phyloP scores from a whole-genome alignment of 2,797 vertebrate species.

The Emydoidea blandingii region DNA sequence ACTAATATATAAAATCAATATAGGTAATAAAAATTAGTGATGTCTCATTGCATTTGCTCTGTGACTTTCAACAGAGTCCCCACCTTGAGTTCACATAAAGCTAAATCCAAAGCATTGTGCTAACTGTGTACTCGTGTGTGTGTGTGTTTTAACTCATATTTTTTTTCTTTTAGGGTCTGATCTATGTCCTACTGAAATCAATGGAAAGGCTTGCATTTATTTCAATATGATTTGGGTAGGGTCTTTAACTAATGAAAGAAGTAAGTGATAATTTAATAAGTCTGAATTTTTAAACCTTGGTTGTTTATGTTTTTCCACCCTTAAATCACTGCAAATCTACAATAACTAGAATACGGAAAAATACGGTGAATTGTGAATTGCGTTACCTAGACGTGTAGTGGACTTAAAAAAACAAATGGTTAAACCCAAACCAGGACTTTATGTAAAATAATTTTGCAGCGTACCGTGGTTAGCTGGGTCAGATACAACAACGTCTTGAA shows the following conservation, averaged over 20 bases:
- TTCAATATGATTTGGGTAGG: conserved; percentile 50
- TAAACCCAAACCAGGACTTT: conserved; percentile 20
- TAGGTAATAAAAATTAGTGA: conserved; percentile 76
- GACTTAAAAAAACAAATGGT: conserved; percentile 61
- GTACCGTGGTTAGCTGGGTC: not conserved
- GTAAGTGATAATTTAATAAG: conserved; percentile 1
- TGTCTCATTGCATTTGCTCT: not conserved
- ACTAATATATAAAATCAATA: conserved; percentile 69
- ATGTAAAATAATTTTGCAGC: not conserved
- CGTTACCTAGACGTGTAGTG: conserved; percentile 34
- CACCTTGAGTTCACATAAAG: conserved; percentile 68
- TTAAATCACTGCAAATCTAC: conserved; percentile 75
- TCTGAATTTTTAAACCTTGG: conserved; percentile 32
- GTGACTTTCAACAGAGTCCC: conserved; percentile 43
- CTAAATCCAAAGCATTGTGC: conserved; percentile 64
- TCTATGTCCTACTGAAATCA: conserved; percentile 67
- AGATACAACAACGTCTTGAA: conserved; percentile 13
- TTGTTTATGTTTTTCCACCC: conserved; percentile 44
- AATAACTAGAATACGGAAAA: conserved; percentile 73
- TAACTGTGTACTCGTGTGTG: conserved; percentile 11
- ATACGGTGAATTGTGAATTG: conserved; percentile 73
- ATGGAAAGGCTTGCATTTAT: conserved; percentile 63
- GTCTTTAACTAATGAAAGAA: conserved; percentile 59
- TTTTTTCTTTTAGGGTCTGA: not conserved
- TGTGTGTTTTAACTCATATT: not conserved